phyloP scores from a whole-genome alignment of 2,888 invertebrate species.

The Campopleginae sp. region DNA sequence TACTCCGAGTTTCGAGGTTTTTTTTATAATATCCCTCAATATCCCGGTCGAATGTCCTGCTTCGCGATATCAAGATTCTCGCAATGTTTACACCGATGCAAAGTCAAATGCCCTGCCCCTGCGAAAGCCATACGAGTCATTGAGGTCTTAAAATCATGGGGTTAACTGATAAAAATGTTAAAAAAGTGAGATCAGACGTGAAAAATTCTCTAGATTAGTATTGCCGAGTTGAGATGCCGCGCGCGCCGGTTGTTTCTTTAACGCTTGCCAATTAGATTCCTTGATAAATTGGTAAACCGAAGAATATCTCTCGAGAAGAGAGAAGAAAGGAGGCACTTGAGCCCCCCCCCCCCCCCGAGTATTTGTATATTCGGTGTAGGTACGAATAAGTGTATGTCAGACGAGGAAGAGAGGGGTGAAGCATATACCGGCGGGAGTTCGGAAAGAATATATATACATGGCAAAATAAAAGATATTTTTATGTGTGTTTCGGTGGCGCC shows the following conservation, averaged over 20 bases:
- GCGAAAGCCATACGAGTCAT: too few relatives aligned
- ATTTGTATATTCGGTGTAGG: conserved; percentile 6
- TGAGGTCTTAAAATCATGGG: neutral
- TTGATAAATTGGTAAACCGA: conserved; percentile 46
- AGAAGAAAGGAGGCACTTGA: conserved; percentile 29
- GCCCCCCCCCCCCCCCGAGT: neutral
- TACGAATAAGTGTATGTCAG: neutral
- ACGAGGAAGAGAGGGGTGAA: neutral
- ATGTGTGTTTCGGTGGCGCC: neutral
- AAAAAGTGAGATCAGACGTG: neutral
- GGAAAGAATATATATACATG: neutral
- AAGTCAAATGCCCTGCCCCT: neutral
- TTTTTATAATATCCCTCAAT: neutral
- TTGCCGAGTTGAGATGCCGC: neutral
- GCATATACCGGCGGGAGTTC: neutral
- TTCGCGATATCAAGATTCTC: neutral
- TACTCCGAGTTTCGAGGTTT: neutral
- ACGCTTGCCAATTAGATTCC: conserved; percentile 42
- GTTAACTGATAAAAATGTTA: neutral
- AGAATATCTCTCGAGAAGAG: conserved; percentile 33
- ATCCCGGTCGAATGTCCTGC: neutral
- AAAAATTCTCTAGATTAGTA: neutral
- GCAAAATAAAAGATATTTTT: neutral
- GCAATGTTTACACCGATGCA: neutral
- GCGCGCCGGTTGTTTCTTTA: neutral